Evolutionary conservation across 2,888 invertebrate genomes (phyloP).

Genomic region (Acholoe squamosa): DNA sequence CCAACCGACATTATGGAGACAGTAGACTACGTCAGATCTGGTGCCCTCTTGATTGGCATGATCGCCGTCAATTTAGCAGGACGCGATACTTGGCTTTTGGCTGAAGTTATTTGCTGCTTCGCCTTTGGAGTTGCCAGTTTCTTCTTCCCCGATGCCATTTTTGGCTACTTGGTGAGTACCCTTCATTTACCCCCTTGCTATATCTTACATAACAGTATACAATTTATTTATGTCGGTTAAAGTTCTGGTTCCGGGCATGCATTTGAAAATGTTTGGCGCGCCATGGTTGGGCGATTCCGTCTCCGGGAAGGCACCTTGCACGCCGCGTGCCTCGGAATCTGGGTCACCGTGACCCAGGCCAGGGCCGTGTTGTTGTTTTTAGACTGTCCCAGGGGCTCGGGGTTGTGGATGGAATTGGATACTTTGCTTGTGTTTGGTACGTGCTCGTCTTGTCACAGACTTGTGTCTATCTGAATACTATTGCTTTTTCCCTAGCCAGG

Average conservation of each 20-base stretch:
- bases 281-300: background rate
- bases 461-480: no score
- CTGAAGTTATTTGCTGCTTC: slow-evolving; percentile 22
- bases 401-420: no score
- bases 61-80: slow-evolving; percentile 52
- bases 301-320: no score
- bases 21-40: slow-evolving; percentile 50
- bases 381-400: no score
- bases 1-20: slow-evolving; percentile 38
- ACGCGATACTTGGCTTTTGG: slow-evolving; percentile 57
- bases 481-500: no score
- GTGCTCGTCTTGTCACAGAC: no score
- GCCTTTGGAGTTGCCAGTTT: slow-evolving; percentile 24
- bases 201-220: background rate
- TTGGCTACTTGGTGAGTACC: slow-evolving; percentile 33
- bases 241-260: background rate
- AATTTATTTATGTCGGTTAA: background rate
- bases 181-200: background rate
- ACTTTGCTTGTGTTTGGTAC: no score
- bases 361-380: no score
- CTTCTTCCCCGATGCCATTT: slow-evolving; percentile 56
- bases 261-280: slow-evolving; percentile 29
- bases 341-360: no score
- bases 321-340: background rate
- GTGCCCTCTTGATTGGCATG: slow-evolving; percentile 45